Conservation (phyloP, 2,888 invertebrate species). For the Eilema depressum region DNA sequence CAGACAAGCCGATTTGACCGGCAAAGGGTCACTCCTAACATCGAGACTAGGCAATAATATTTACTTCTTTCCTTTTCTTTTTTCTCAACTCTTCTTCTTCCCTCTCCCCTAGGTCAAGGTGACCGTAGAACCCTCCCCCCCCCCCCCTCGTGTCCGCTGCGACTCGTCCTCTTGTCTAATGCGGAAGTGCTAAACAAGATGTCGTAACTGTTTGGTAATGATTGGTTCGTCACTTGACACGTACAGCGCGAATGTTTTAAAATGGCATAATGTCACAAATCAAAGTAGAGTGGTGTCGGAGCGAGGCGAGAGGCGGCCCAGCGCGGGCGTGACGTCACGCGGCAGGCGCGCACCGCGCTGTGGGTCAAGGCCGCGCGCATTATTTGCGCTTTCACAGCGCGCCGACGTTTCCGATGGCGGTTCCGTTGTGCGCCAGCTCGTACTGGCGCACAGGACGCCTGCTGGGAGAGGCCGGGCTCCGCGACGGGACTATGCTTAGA, state of each 20-base stretch:
- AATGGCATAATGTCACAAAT: neutral
- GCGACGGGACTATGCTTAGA: neutral
- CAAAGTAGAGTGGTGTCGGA: neutral
- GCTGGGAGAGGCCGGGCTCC: neutral
- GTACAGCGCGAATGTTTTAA: neutral
- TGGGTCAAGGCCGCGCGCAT: slow-evolving; percentile 41
- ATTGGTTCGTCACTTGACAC: neutral
- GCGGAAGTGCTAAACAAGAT: neutral
- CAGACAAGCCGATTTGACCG: too few relatives aligned
- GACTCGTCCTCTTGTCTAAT: neutral
- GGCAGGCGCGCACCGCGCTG: slow-evolving; percentile 5
- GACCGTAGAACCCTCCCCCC: too few relatives aligned
- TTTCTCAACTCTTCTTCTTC: too few relatives aligned
- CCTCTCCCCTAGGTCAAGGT: too few relatives aligned
- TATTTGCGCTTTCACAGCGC: slow-evolving; percentile 21
- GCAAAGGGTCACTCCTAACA: too few relatives aligned
- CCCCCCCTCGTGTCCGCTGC: neutral
- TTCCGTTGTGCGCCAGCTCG: neutral
- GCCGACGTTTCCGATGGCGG: slow-evolving; percentile 7
- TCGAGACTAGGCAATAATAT: neutral
- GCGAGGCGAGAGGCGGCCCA: slow-evolving; percentile 5
- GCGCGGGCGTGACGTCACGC: slow-evolving; percentile 21
- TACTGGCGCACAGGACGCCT: neutral
- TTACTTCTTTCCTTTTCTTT: neutral
- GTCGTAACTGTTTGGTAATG: neutral